Evolutionary conservation across 2,888 invertebrate species (phyloP).

Genomic region (Drosophila hamatofila): DNA sequence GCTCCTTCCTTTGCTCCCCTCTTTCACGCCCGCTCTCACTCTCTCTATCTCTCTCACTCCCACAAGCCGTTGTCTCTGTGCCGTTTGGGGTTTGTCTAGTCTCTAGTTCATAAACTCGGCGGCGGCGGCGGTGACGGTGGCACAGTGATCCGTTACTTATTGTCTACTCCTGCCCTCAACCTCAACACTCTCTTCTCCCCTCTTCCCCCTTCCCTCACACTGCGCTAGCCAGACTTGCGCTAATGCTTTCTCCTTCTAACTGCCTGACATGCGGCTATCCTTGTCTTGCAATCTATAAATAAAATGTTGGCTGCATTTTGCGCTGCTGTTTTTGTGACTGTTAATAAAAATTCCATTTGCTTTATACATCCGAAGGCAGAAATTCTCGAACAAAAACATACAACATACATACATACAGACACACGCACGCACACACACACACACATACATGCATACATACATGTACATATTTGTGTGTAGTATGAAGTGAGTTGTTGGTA

Average conservation of each 20-base stretch:
- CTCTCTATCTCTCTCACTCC: not conserved
- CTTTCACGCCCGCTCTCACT: not conserved
- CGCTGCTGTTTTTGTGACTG: slow-evolving; percentile 57
- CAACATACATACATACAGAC: not conserved
- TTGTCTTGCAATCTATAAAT: slow-evolving; percentile 66
- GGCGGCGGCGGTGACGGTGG: slow-evolving; percentile 2
- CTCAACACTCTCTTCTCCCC: too few species aligned
- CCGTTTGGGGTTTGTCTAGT: slow-evolving; percentile 43
- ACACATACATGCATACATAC: not conserved
- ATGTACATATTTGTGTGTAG: not conserved
- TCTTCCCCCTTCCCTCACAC: not conserved
- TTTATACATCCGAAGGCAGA: slow-evolving; percentile 45
- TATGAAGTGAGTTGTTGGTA: slow-evolving; percentile 3
- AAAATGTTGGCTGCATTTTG: slow-evolving; percentile 69
- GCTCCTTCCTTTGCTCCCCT: not conserved
- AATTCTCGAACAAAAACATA: slow-evolving; percentile 42
- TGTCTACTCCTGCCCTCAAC: not conserved
- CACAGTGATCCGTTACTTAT: slow-evolving; percentile 56
- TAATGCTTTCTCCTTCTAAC: slow-evolving; percentile 21
- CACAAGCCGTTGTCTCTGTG: slow-evolving; percentile 5
- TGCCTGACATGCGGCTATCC: slow-evolving; percentile 23
- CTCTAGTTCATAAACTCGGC: slow-evolving; percentile 45
- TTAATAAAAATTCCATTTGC: slow-evolving; percentile 71
- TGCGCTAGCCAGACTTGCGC: slow-evolving; percentile 22
- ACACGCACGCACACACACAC: not conserved